Conservation (phyloP, 2,888 invertebrate species). For the Lycophotia porphyrea region DNA sequence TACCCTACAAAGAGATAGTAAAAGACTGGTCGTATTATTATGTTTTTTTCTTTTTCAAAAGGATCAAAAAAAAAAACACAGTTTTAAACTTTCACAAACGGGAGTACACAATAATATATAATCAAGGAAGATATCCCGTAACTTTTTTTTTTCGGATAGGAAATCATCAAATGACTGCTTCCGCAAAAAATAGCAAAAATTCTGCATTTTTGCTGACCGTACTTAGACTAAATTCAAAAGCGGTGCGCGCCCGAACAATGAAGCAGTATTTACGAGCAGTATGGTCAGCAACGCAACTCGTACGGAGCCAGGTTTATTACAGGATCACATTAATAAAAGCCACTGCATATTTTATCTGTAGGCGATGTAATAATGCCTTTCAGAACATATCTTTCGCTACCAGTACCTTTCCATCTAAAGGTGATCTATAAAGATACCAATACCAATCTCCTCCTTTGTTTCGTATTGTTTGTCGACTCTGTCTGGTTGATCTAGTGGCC, state of each 20-base stretch:
- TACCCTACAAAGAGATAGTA: too few relatives aligned
- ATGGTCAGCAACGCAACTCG: slow-evolving; percentile 68
- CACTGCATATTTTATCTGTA: slow-evolving; percentile 50
- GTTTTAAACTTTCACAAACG: too few relatives aligned
- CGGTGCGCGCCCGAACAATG: slow-evolving; percentile 67
- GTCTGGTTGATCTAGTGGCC: neutral
- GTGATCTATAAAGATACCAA: neutral
- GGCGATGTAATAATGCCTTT: slow-evolving; percentile 25
- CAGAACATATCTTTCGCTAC: slow-evolving; percentile 19
- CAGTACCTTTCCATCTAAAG: neutral
- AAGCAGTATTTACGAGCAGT: slow-evolving; percentile 70
- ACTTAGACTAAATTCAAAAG: slow-evolving; percentile 41
- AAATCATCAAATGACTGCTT: too few relatives aligned
- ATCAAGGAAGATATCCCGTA: too few relatives aligned
- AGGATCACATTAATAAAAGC: slow-evolving; percentile 67
- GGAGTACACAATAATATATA: too few relatives aligned
- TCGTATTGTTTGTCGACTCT: neutral
- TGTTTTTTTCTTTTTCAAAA: too few relatives aligned
- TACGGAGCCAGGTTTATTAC: slow-evolving; percentile 69
- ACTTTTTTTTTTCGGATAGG: too few relatives aligned
- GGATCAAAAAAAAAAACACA: too few relatives aligned
- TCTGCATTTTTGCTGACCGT: slow-evolving; percentile 29
- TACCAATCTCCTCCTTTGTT: neutral
- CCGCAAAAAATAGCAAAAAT: neutral
- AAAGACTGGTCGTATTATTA: too few relatives aligned